phyloP scores from a whole-genome alignment of 35 echinoderm and acorn worm genomes.

The Strongylocentrotus purpuratus region DNA sequence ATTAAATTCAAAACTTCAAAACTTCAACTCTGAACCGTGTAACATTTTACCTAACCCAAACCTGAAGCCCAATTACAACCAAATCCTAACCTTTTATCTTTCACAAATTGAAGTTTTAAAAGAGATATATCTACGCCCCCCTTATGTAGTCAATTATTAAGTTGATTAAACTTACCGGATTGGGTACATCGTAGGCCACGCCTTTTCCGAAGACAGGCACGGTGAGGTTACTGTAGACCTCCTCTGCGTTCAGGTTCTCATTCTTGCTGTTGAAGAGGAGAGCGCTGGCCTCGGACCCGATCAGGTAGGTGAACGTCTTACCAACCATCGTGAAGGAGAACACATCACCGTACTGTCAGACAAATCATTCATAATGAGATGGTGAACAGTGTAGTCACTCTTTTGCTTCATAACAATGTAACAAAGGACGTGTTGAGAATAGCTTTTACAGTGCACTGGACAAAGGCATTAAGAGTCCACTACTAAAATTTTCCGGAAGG shows the following conservation, averaged over 20 bases:
- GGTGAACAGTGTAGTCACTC: not conserved
- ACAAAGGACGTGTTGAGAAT: too few relatives aligned
- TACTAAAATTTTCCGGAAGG: too few relatives aligned
- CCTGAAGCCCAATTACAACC: too few relatives aligned
- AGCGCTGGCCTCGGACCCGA: conserved; percentile 68
- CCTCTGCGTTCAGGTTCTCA: conserved; percentile 81
- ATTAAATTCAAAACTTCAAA: too few relatives aligned
- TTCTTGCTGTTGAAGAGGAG: conserved; percentile 88
- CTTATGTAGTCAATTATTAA: not conserved
- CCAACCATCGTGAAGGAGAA: conserved; percentile 83
- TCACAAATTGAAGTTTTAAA: too few relatives aligned
- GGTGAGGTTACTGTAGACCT: conserved; percentile 70
- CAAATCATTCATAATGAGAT: not conserved
- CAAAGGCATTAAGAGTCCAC: too few relatives aligned
- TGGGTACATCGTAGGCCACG: conserved; percentile 79
- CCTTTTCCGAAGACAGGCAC: conserved; percentile 78
- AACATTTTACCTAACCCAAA: too few relatives aligned
- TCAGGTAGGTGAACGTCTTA: conserved; percentile 80
- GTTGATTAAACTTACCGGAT: conserved; percentile 57
- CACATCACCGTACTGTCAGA: conserved; percentile 68
- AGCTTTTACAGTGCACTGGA: too few relatives aligned
- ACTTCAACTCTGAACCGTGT: too few relatives aligned
- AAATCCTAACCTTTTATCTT: too few relatives aligned
- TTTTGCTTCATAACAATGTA: not conserved
- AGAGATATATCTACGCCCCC: too few relatives aligned